phyloP scores from a whole-genome alignment of 2,888 invertebrate species.

The Theretra japonica region DNA sequence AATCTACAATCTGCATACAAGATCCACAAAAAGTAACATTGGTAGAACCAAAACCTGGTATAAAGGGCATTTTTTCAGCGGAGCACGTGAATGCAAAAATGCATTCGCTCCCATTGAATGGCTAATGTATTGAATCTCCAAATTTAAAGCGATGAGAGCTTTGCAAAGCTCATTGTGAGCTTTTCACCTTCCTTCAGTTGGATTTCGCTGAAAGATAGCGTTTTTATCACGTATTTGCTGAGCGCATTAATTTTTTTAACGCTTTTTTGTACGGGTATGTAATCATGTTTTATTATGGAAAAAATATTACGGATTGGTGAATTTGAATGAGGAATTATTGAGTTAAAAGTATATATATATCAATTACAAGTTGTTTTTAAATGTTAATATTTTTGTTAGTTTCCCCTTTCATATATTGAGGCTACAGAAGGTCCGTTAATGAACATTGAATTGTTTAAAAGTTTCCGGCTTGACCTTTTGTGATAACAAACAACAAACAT shows the following conservation, averaged over 20 bases:
- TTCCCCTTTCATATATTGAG: too few species aligned
- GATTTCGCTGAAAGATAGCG: conserved; percentile 26
- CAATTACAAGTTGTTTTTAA: too few species aligned
- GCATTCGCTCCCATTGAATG: conserved; percentile 45
- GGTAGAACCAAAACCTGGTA: not conserved
- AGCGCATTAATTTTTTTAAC: not conserved
- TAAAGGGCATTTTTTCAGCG: conserved; percentile 13
- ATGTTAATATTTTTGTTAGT: too few species aligned
- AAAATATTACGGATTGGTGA: too few species aligned
- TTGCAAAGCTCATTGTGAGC: conserved; percentile 28
- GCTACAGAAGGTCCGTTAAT: too few species aligned
- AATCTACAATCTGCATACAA: conserved; percentile 11
- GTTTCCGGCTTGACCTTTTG: too few species aligned
- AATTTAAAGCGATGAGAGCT: conserved; percentile 56
- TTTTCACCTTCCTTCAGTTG: conserved; percentile 21
- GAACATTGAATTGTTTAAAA: too few species aligned
- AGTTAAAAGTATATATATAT: too few species aligned
- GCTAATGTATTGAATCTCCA: conserved; percentile 79
- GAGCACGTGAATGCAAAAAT: not conserved
- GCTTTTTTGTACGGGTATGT: not conserved
- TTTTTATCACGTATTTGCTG: conserved; percentile 23
- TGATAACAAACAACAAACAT: too few species aligned
- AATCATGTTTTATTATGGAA: not conserved
- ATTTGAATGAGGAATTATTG: too few species aligned
- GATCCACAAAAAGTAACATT: conserved; percentile 16